Evolutionary conservation across 2,888 invertebrate species (phyloP).

Genomic region (Scaeva pyrastri): DNA sequence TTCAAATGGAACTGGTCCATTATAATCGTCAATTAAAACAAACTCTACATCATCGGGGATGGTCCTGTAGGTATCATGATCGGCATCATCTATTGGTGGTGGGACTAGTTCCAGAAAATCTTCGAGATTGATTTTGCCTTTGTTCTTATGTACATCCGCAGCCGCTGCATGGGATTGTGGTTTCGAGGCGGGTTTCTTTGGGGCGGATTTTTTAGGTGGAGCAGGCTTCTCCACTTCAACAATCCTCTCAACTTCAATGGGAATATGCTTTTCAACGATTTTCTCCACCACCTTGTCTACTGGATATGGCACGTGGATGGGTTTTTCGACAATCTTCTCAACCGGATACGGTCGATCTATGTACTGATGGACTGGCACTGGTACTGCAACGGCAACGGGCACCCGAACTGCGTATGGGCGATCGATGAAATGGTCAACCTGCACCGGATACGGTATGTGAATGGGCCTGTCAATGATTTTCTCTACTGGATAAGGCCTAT

Average conservation of each 20-base stretch:
- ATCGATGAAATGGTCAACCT: conserved; percentile 83
- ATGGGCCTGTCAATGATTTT: conserved; percentile 83
- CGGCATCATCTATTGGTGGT: conserved; percentile 67
- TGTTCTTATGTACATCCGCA: background rate
- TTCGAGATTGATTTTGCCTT: conserved; percentile 72
- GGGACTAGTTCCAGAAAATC: conserved; percentile 78
- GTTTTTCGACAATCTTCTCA: conserved; percentile 84
- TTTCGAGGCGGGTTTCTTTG: conserved; percentile 56
- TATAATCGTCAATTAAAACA: conserved; percentile 81
- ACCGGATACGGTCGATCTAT: conserved; percentile 85
- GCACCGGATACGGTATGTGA: conserved; percentile 84
- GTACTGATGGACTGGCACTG: conserved; percentile 84
- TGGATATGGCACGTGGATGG: conserved; percentile 84
- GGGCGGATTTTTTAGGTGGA: conserved; percentile 80
- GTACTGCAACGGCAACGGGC: conserved; percentile 85
- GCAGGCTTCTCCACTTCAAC: conserved; percentile 87
- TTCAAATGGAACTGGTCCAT: conserved; percentile 85
- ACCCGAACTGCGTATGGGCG: conserved; percentile 85
- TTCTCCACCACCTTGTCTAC: conserved; percentile 85
- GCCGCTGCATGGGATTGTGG: conserved; percentile 84
- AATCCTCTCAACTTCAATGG: conserved; percentile 84
- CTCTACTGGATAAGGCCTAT: conserved; percentile 82
- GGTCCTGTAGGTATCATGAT: conserved; percentile 79
- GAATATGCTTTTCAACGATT: conserved; percentile 85
- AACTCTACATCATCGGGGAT: conserved; percentile 79